Conservation (phyloP, 2,797 vertebrate genomes). For the Danio albolineatus region DNA sequence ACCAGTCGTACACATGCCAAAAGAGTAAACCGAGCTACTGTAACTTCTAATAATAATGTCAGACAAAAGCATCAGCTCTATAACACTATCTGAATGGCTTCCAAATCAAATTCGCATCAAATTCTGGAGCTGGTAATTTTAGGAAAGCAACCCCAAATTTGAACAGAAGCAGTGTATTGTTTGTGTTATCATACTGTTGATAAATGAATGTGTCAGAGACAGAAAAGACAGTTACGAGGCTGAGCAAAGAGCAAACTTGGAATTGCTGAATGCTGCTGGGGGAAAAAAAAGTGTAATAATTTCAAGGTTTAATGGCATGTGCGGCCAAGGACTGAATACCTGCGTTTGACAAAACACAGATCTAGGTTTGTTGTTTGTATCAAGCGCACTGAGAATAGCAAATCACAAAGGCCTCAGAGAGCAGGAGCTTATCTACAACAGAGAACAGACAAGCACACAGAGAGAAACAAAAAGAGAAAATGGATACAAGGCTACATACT, state of each 20-base stretch:
- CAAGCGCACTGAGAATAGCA: constrained; percentile 64
- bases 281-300: constrained; percentile 48
- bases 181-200: constrained; percentile 36
- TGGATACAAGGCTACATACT: constrained; percentile 36
- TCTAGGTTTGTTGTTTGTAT: constrained; percentile 56
- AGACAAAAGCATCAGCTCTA: constrained; percentile 51
- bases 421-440: constrained; percentile 30
- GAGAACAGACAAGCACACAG: neutral
- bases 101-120: constrained; percentile 62
- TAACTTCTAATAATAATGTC: constrained; percentile 52
- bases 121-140: constrained; percentile 54
- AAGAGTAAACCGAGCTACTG: constrained; percentile 62
- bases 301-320: constrained; percentile 60
- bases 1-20: constrained; percentile 13
- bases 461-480: constrained; percentile 5
- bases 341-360: constrained; percentile 63
- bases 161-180: constrained; percentile 41
- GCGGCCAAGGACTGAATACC: constrained; percentile 55
- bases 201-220: constrained; percentile 27
- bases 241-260: constrained; percentile 32
- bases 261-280: neutral
- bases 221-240: constrained; percentile 36
- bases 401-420: constrained; percentile 60
- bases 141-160: constrained; percentile 28
- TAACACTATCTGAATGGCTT: constrained; percentile 57